phyloP scores from a whole-genome alignment of 2,888 invertebrate genomes.

The Lasioglossum malachurum region DNA sequence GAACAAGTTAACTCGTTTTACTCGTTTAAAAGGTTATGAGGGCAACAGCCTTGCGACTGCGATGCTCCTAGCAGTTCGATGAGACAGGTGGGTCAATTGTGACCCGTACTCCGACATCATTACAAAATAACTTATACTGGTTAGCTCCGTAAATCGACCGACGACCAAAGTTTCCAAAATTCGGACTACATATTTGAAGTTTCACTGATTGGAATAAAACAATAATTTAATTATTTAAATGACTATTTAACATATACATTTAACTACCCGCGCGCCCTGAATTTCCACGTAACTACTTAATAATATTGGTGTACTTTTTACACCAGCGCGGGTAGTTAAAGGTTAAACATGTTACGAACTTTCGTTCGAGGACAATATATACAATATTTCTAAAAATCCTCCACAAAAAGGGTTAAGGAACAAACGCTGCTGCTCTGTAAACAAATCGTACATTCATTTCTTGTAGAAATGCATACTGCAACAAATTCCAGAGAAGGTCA shows the following conservation, averaged over 20 bases:
- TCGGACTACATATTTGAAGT: background rate
- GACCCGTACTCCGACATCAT: background rate
- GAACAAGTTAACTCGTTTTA: background rate
- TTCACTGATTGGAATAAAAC: background rate
- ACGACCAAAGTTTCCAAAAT: background rate
- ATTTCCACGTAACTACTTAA: no score
- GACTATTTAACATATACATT: no score
- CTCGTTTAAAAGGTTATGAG: conserved; percentile 1
- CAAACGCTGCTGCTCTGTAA: background rate
- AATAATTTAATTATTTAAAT: no score
- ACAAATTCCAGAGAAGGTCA: background rate
- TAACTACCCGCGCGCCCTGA: no score
- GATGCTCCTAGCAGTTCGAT: background rate
- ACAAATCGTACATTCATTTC: background rate
- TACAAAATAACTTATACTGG: background rate
- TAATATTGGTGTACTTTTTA: no score
- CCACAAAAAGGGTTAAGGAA: background rate
- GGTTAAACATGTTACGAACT: no score
- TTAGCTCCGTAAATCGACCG: background rate
- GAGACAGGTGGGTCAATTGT: background rate
- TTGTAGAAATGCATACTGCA: background rate
- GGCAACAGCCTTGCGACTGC: background rate
- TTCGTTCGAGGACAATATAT: background rate
- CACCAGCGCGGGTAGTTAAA: no score
- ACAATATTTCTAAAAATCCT: background rate